These are phyloP conservation scores for Rhopilema esculentum DNA, from an alignment of 30 jellyfish, hydroid and myxozoan species.

Conservation along the genomic window DNA sequence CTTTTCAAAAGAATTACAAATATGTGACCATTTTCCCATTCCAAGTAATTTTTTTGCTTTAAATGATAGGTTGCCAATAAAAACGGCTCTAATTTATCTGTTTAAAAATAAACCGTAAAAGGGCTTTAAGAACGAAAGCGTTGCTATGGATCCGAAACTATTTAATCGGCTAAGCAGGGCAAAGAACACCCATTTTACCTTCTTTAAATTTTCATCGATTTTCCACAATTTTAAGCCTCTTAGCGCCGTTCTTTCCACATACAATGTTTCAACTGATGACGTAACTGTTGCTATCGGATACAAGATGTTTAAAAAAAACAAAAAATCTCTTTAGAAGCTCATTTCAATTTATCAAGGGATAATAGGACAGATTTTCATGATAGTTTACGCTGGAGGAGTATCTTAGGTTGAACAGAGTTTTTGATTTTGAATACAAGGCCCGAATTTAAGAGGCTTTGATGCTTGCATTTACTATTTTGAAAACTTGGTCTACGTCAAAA, in stretches of 20 bases:
- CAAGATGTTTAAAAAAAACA: background rate
- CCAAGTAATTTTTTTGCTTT: background rate
- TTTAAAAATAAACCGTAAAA: background rate
- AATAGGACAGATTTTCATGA: background rate
- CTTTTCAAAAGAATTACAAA: background rate
- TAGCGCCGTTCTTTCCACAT: background rate
- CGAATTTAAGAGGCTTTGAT: no score
- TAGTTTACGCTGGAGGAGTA: background rate
- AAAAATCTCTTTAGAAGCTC: background rate
- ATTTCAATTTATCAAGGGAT: background rate
- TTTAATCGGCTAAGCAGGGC: background rate
- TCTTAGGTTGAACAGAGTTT: no score
- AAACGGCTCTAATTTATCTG: background rate
- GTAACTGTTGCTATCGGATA: background rate
- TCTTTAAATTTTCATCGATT: background rate
- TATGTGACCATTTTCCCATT: background rate
- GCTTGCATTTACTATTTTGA: no score
- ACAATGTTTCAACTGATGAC: background rate
- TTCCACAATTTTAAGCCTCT: background rate
- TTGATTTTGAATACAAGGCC: no score
- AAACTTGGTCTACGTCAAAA: no score
- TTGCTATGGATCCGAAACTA: background rate
- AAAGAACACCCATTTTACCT: background rate
- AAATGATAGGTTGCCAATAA: background rate
- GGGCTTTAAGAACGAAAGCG: background rate